phyloP scores from a whole-genome alignment of 2,113 vertebrate genomes.

The Sterna hirundo region DNA sequence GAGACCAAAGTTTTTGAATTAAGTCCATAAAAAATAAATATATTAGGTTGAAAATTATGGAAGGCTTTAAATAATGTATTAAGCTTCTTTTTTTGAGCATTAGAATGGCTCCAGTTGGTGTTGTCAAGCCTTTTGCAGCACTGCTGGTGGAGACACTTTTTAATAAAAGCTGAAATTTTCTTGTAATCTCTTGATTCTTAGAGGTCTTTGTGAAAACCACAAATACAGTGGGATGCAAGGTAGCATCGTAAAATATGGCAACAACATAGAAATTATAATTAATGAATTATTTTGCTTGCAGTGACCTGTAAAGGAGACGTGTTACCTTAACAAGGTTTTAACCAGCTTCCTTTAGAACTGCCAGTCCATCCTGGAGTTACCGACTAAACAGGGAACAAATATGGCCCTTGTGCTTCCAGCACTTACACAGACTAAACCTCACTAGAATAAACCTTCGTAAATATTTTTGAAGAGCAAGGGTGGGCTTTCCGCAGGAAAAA shows the following conservation, averaged over 20 bases:
- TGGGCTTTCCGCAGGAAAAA: background rate
- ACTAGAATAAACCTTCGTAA: background rate
- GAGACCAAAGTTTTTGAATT: background rate
- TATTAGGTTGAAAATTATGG: background rate
- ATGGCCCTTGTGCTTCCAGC: background rate
- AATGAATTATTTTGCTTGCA: background rate
- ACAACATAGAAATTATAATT: background rate
- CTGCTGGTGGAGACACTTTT: background rate
- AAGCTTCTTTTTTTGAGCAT: background rate
- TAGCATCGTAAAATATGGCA: background rate
- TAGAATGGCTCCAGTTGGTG: background rate
- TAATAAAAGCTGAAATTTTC: background rate
- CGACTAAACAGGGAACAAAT: background rate
- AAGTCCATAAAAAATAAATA: slow-evolving; percentile 20
- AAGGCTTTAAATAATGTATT: slow-evolving; percentile 14
- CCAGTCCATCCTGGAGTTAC: background rate
- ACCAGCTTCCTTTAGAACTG: background rate
- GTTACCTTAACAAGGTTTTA: background rate
- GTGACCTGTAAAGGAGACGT: background rate
- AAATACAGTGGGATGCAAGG: background rate
- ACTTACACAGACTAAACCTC: background rate
- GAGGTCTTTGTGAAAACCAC: background rate
- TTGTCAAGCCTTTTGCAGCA: background rate
- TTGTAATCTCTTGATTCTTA: background rate
- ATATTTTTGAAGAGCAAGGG: background rate